Evolutionary conservation across 2,797 vertebrate genomes (phyloP).

Genomic region (Odontamblyopus rebecca): DNA sequence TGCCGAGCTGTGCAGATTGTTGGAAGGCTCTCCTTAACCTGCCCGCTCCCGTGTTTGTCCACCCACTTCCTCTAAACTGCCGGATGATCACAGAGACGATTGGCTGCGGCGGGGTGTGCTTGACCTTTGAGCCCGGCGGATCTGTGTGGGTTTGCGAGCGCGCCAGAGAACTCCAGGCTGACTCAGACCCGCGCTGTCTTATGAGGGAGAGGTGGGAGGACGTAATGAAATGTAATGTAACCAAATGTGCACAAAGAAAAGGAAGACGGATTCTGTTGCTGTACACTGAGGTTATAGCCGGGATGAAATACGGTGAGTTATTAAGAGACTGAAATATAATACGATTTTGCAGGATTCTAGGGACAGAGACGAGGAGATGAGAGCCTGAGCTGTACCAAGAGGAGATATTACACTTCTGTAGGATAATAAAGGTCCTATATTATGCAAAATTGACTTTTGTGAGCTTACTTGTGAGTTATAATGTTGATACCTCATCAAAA

Average conservation of each 20-base stretch:
- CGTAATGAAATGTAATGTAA: conserved; percentile 1
- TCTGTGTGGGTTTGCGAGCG: conserved; percentile 50
- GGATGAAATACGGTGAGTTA: background rate
- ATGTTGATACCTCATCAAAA: too few species aligned
- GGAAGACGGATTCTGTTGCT: background rate
- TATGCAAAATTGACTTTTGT: too few species aligned
- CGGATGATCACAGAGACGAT: conserved; percentile 22
- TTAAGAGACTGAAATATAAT: background rate
- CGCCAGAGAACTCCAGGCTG: background rate
- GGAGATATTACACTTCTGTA: too few species aligned
- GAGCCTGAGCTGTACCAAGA: too few species aligned
- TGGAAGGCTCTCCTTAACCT: conserved; percentile 53
- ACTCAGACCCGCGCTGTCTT: background rate
- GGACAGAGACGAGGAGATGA: too few species aligned
- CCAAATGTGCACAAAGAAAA: conserved; percentile 1
- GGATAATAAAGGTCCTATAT: too few species aligned
- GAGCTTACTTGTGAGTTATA: too few species aligned
- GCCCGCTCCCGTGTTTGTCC: conserved; percentile 23
- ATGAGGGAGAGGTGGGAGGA: conserved; percentile 1
- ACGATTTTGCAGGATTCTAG: background rate
- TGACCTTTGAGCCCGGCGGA: conserved; percentile 39
- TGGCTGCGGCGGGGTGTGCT: conserved; percentile 14
- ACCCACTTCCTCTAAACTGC: conserved; percentile 47
- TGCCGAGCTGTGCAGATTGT: conserved; percentile 4
- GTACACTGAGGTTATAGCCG: background rate